These are phyloP conservation scores for Odiellus spinosus DNA, from an alignment of 2,888 invertebrate species.

Conservation along the genomic window DNA sequence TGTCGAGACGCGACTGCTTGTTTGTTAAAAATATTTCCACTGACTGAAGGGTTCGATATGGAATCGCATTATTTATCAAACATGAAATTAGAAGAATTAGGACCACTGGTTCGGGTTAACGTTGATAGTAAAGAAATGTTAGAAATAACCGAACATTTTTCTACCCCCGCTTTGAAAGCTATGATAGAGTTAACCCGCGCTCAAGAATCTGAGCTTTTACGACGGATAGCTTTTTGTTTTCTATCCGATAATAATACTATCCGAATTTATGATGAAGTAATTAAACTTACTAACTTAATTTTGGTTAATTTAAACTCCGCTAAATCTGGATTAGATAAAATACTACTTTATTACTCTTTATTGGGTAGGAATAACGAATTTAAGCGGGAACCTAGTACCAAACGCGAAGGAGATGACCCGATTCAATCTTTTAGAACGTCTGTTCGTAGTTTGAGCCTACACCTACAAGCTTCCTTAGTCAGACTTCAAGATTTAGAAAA, in stretches of 20 bases:
- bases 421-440: neutral
- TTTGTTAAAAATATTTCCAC: conserved; percentile 1
- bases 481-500: conserved; percentile 7
- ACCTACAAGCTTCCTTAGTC: conserved; percentile 10
- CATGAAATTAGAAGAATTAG: conserved; percentile 11
- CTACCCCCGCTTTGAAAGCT: conserved; percentile 9
- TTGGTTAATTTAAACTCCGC: too few species aligned
- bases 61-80: conserved; percentile 5
- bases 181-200: conserved; percentile 7
- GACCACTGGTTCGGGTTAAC: conserved; percentile 3
- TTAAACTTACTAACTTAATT: too few species aligned
- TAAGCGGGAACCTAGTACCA: too few species aligned
- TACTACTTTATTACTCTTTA: too few species aligned
- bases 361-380: too few species aligned
- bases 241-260: too few species aligned
- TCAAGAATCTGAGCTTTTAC: conserved; percentile 12
- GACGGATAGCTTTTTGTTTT: too few species aligned
- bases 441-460: conserved; percentile 10
- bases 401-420: too few species aligned
- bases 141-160: conserved; percentile 10
- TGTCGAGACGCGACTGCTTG: conserved; percentile 4
- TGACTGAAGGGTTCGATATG: conserved; percentile 3
- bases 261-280: too few species aligned
- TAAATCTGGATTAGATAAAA: too few species aligned
- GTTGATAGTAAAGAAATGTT: conserved; percentile 3